Evolutionary conservation across 2,797 vertebrate genomes (phyloP).

Genomic region (Salarias fasciatus): DNA sequence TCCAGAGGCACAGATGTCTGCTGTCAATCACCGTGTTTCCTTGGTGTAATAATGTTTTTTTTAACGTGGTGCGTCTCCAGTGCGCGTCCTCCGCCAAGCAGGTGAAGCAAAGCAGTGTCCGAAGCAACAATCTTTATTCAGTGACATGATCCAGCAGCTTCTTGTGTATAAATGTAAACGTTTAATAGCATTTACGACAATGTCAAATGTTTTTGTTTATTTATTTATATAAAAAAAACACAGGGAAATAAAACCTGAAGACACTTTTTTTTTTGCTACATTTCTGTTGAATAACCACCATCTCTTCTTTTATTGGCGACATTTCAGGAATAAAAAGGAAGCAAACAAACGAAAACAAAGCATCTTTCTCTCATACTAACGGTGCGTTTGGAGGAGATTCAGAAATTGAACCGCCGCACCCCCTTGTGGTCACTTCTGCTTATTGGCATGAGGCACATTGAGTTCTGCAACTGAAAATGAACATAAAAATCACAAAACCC

Average conservation of each 20-base stretch:
- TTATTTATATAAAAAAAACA: not conserved
- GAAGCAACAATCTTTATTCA: slow-evolving; percentile 15
- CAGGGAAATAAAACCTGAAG: too few species aligned
- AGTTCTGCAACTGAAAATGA: not conserved
- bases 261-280: not conserved
- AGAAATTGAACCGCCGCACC: slow-evolving; percentile 50
- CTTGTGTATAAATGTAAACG: slow-evolving; percentile 16
- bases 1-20: too few species aligned
- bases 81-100: too few species aligned
- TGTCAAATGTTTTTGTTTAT: not conserved
- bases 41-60: too few species aligned
- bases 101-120: too few species aligned
- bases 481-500: not conserved
- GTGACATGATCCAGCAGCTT: too few species aligned
- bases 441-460: not conserved
- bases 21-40: too few species aligned
- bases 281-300: slow-evolving; percentile 1
- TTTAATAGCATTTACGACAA: not conserved
- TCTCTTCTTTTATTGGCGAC: not conserved
- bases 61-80: too few species aligned
- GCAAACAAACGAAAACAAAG: not conserved
- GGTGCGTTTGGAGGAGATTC: slow-evolving; percentile 4
- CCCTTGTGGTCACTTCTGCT: slow-evolving; percentile 49
- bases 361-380: too few species aligned
- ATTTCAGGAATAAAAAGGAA: slow-evolving; percentile 13